These are phyloP conservation scores for Ardeotis arabs DNA, from an alignment of 2,113 vertebrate genomes.

Conservation along the genomic window DNA sequence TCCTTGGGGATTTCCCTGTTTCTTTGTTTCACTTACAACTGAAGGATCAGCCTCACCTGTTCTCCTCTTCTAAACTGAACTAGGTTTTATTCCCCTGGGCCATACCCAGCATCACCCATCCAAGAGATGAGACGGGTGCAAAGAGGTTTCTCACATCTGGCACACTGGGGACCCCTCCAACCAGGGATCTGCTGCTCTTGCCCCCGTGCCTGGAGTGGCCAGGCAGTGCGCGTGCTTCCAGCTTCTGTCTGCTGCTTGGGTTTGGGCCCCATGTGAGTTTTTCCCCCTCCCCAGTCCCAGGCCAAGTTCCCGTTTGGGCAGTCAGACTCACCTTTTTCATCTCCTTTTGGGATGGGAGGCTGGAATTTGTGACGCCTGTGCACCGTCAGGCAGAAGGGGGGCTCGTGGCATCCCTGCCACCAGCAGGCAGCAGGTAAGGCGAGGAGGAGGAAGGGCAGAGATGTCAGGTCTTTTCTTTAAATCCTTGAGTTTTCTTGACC, in stretches of 20 bases:
- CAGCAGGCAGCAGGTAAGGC: neutral
- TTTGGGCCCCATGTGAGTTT: neutral
- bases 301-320: neutral
- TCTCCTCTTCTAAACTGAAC: neutral
- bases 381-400: neutral
- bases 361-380: neutral
- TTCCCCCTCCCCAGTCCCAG: neutral
- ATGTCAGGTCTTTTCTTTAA: neutral
- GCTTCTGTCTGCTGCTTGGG: neutral
- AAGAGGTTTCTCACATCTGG: neutral
- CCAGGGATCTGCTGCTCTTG: neutral
- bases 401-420: neutral
- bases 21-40: rapidly evolving
- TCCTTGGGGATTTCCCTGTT: neutral
- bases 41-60: neutral
- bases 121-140: neutral
- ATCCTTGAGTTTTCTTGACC: neutral
- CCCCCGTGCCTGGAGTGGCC: neutral
- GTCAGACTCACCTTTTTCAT: rapidly evolving
- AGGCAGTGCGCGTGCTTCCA: rapidly evolving
- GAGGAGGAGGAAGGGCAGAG: neutral
- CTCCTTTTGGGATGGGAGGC: neutral
- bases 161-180: neutral
- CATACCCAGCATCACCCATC: neutral
- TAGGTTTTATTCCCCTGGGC: neutral